These are phyloP conservation scores for Ferrisia virgata DNA, from an alignment of 2,888 invertebrate genomes.

Conservation along the genomic window DNA sequence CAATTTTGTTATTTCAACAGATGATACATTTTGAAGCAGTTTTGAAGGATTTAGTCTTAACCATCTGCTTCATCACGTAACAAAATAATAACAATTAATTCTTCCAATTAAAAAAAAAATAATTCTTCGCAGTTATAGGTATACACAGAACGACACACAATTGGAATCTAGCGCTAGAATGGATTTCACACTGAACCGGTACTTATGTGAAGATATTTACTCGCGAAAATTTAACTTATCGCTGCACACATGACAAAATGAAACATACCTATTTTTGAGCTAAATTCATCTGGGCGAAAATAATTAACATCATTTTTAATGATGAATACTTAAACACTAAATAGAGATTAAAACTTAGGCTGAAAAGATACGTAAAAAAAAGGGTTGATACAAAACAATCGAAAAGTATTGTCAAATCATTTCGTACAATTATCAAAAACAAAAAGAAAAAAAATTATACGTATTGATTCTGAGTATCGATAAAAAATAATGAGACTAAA, in stretches of 20 bases:
- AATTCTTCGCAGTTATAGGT: too few species aligned
- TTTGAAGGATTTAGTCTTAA: too few species aligned
- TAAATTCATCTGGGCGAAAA: not conserved
- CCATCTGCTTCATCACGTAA: too few species aligned
- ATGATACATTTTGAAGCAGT: too few species aligned
- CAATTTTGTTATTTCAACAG: too few species aligned
- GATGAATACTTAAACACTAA: not conserved
- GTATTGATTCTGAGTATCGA: not conserved
- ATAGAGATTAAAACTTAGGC: not conserved
- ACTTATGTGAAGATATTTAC: too few species aligned
- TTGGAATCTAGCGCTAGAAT: too few species aligned
- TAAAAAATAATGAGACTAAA: not conserved
- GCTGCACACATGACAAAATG: not conserved
- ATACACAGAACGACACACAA: too few species aligned
- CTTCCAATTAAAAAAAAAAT: too few species aligned
- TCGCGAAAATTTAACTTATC: not conserved
- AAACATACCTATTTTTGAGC: not conserved
- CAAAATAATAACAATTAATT: too few species aligned
- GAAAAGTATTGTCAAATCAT: constrained; percentile 5
- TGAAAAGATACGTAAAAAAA: not conserved
- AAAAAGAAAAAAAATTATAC: not conserved
- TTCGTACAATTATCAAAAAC: not conserved
- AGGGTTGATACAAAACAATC: not conserved
- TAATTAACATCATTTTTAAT: constrained; percentile 14
- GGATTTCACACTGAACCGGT: too few species aligned